Evolutionary conservation across 2,888 invertebrate species (phyloP).

Genomic region (Pristionchus arcanus): DNA sequence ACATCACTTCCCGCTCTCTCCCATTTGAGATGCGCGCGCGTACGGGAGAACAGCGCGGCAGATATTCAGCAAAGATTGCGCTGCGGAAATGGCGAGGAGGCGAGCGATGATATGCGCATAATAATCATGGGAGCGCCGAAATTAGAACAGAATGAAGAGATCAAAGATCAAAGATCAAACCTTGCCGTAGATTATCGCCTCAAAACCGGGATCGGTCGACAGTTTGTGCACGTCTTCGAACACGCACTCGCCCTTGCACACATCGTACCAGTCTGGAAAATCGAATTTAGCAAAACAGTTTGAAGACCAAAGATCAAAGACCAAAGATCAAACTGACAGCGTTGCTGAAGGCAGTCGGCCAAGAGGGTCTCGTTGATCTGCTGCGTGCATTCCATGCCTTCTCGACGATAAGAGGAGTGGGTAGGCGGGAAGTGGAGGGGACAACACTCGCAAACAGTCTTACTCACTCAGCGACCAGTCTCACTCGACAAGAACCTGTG

Average conservation of each 20-base stretch:
- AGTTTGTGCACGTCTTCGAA: conserved; percentile 57
- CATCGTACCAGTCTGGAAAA: conserved; percentile 61
- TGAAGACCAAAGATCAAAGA: background rate
- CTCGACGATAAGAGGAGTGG: background rate
- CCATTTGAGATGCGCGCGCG: background rate
- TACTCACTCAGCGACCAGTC: background rate
- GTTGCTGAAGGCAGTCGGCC: background rate
- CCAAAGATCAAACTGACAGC: background rate
- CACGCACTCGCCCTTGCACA: conserved; percentile 55
- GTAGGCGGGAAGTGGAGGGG: background rate
- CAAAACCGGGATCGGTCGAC: conserved; percentile 60
- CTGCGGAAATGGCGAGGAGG: background rate
- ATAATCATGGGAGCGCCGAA: background rate
- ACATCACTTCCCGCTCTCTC: conserved; percentile 29
- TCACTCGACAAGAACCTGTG: background rate
- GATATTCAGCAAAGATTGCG: background rate
- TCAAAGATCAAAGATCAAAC: conserved; percentile 43
- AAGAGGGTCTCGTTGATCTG: conserved; percentile 1
- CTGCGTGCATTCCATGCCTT: background rate
- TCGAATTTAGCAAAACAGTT: background rate
- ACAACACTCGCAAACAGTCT: background rate
- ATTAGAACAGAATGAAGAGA: background rate
- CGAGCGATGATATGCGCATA: background rate
- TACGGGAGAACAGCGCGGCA: background rate
- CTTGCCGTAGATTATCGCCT: conserved; percentile 68